These are phyloP conservation scores for Galeopsomyia nigrocyanea DNA, from an alignment of 2,888 invertebrate genomes.

Conservation along the genomic window DNA sequence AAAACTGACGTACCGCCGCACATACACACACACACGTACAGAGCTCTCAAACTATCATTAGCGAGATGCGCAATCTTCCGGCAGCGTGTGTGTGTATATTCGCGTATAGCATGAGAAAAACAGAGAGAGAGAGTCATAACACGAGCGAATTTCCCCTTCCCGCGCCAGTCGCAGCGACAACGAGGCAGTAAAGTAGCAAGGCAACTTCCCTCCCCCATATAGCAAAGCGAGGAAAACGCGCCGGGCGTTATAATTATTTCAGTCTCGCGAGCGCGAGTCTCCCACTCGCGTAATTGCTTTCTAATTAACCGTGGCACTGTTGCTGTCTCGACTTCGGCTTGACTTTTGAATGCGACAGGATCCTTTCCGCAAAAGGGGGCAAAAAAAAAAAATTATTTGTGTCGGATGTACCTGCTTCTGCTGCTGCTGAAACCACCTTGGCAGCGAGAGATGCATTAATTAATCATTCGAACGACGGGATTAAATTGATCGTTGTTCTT, in stretches of 20 bases:
- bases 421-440: too few relatives aligned
- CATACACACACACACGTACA: too few relatives aligned
- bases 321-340: constrained; percentile 8
- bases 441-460: too few relatives aligned
- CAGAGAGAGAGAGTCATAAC: background rate
- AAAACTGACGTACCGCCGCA: constrained; percentile 9
- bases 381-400: too few relatives aligned
- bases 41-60: constrained; percentile 24
- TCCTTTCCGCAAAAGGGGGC: too few relatives aligned
- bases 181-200: background rate
- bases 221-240: constrained; percentile 11
- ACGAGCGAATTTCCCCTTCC: too few relatives aligned
- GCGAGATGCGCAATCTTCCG: constrained; percentile 29
- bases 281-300: constrained; percentile 25
- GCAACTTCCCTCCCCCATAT: background rate
- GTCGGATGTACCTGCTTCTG: too few relatives aligned
- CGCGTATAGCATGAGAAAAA: constrained; percentile 17
- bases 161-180: background rate
- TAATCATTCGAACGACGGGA: too few relatives aligned
- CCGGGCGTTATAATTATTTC: constrained; percentile 26
- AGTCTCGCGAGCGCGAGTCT: background rate
- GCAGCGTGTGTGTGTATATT: background rate
- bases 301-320: constrained; percentile 24
- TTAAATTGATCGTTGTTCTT: too few relatives aligned
- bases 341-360: background rate